phyloP scores from a whole-genome alignment of 2,113 vertebrate species.

The Poeciliopsis turrubarensis region DNA sequence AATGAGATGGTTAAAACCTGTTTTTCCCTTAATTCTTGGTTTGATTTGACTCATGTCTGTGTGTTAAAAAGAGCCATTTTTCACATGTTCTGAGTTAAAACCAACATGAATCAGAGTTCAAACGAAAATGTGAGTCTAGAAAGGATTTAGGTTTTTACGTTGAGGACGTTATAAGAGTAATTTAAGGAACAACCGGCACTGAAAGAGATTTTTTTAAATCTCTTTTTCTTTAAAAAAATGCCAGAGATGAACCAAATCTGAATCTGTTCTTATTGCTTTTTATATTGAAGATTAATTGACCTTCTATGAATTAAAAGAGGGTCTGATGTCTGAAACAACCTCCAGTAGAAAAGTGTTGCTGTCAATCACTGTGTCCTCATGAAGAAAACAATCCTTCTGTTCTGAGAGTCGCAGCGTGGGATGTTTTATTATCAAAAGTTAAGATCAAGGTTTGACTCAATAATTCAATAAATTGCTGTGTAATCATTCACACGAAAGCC shows the following conservation, averaged over 20 bases:
- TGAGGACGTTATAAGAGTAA: neutral
- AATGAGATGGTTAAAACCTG: too few species aligned
- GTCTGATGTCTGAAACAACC: neutral
- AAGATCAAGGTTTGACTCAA: constrained; percentile 2
- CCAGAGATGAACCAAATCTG: too few species aligned
- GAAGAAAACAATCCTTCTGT: neutral
- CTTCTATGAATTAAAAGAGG: too few species aligned
- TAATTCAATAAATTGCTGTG: neutral
- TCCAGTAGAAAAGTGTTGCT: neutral
- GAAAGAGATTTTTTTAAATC: neutral
- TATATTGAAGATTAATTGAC: too few species aligned
- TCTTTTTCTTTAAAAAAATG: neutral
- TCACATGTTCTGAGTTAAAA: neutral
- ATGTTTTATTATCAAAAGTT: neutral
- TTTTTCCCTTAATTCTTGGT: too few species aligned
- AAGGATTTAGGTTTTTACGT: neutral
- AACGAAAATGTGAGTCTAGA: neutral
- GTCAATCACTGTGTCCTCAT: neutral
- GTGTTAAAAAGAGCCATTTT: too few species aligned
- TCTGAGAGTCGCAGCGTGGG: neutral
- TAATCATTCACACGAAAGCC: neutral
- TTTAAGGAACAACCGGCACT: neutral
- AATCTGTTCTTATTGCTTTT: too few species aligned
- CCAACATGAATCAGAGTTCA: neutral
- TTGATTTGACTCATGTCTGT: too few species aligned